Conservation (phyloP, 2,888 invertebrate species). For the Sphecodes monilicornis region DNA sequence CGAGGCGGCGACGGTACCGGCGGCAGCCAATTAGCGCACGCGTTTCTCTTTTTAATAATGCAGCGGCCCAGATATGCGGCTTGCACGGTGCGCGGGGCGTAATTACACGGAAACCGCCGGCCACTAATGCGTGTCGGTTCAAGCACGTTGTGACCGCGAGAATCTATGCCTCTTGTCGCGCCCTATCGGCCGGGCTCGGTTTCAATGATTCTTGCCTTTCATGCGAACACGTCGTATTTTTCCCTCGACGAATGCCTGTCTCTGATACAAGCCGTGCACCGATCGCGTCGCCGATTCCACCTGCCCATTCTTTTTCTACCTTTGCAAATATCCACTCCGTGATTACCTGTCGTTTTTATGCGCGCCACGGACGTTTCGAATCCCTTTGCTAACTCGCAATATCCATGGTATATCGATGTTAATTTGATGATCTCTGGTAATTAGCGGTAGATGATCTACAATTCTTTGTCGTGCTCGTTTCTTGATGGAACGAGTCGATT, state of each 20-base stretch:
- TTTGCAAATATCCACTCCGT: background rate
- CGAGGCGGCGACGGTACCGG: constrained; percentile 40
- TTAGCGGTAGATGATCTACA: background rate
- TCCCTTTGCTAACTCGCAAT: background rate
- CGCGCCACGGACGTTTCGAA: background rate
- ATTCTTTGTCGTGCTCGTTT: background rate
- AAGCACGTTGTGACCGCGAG: constrained; percentile 47
- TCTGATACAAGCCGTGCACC: background rate
- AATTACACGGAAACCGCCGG: constrained; percentile 62
- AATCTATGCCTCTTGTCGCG: constrained; percentile 41
- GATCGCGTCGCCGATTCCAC: background rate
- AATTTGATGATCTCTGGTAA: no score
- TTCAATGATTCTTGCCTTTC: constrained; percentile 38
- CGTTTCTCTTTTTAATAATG: constrained; percentile 67
- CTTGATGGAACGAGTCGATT: background rate
- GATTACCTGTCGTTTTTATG: background rate
- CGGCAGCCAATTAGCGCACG: constrained; percentile 68
- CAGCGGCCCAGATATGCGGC: constrained; percentile 52
- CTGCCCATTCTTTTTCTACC: background rate
- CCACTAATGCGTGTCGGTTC: constrained; percentile 55
- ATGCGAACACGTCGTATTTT: background rate
- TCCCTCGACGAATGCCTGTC: background rate
- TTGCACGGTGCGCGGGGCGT: constrained; percentile 25
- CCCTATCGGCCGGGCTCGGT: background rate
- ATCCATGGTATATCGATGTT: no score